phyloP scores from a whole-genome alignment of 1,140 invertebrate species.

The Musca vetustissima region DNA sequence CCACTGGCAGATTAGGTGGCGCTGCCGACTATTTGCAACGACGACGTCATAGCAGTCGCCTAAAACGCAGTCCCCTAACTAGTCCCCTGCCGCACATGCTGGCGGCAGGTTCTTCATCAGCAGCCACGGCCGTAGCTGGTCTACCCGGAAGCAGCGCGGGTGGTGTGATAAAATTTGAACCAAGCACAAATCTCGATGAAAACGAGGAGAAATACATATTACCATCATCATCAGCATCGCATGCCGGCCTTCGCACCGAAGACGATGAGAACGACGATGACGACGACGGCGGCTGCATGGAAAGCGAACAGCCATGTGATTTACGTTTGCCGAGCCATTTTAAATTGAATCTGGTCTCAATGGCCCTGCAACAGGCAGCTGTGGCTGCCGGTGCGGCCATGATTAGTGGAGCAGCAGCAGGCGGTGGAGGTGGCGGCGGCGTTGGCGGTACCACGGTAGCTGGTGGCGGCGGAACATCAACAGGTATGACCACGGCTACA shows the following conservation, averaged over 20 bases:
- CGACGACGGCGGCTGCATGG: slow-evolving; percentile 29
- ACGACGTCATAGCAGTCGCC: slow-evolving; percentile 30
- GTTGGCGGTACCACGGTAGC: slow-evolving; percentile 29
- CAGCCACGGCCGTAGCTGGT: too few relatives aligned
- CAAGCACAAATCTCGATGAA: slow-evolving; percentile 18
- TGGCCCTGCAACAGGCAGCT: slow-evolving; percentile 26
- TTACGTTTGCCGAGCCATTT: slow-evolving; percentile 34
- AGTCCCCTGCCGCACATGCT: slow-evolving; percentile 44
- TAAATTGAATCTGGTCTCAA: slow-evolving; percentile 28
- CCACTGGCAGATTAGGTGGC: background rate
- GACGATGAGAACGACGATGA: slow-evolving; percentile 31
- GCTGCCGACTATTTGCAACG: slow-evolving; percentile 28
- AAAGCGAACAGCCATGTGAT: slow-evolving; percentile 45
- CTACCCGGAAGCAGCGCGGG: background rate
- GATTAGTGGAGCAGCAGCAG: slow-evolving; percentile 1
- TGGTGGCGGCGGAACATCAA: slow-evolving; percentile 25
- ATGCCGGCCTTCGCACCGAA: slow-evolving; percentile 29
- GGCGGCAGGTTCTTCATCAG: slow-evolving; percentile 21
- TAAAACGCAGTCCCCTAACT: slow-evolving; percentile 45
- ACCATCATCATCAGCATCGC: slow-evolving; percentile 6
- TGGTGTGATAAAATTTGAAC: slow-evolving; percentile 47
- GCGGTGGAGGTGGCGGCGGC: too few relatives aligned
- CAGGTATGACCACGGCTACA: slow-evolving; percentile 23
- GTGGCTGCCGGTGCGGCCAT: slow-evolving; percentile 25
- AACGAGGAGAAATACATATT: slow-evolving; percentile 1